Base-by-base conservation (phyloP, 1,140 invertebrate species). In the Bombyx mandarina region DNA sequence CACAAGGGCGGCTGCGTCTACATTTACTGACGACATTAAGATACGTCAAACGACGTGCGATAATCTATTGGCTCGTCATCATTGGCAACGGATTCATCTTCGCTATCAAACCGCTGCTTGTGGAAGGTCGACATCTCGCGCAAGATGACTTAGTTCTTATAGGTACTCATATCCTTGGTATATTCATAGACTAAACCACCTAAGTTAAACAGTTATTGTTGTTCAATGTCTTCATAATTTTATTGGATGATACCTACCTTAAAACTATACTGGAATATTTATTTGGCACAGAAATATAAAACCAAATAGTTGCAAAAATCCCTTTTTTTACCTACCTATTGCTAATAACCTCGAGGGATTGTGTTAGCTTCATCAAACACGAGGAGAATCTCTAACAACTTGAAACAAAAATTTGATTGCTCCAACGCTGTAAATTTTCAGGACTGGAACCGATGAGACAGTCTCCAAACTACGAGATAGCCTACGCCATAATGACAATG, bases 391-490 rank as follows among this genome's bases (percentile, higher is more conserved):
- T 1, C 26, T 35, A 35, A 35, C 4, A 35, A 3, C 1, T 35
- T 35, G 2, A 35, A 35, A 35, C 26, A 35, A 35, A 35, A 35
- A 35, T 1, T 35, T 35, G 0, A 35, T 35, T 35, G 26, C 26
- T 35, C 26, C 4, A 35, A 35, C 26, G 2, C 26, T 35, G 49
- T 61, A 26, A 35, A 45, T 47, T 51, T 61, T 35, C 65, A 82
- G 79, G 75, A 12, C 45, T 82, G 6, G 71, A 80, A 47, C 79
- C 80, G 42, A 74, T 72, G 61, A 60, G 50, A 1, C 67, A 72
- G 44, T 63, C 73, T 6, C 78, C 78, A n/a, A 75, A 81, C 47
- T 82, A 70, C 55, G 72, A 81, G 66, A 69, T 79, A 54, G 63
- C 69, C 0, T 65, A 63, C 42, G 51, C 54, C 8, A 3, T 69